These are phyloP conservation scores for Salminus brasiliensis DNA, from an alignment of 2,113 vertebrate genomes.

Conservation along the genomic window DNA sequence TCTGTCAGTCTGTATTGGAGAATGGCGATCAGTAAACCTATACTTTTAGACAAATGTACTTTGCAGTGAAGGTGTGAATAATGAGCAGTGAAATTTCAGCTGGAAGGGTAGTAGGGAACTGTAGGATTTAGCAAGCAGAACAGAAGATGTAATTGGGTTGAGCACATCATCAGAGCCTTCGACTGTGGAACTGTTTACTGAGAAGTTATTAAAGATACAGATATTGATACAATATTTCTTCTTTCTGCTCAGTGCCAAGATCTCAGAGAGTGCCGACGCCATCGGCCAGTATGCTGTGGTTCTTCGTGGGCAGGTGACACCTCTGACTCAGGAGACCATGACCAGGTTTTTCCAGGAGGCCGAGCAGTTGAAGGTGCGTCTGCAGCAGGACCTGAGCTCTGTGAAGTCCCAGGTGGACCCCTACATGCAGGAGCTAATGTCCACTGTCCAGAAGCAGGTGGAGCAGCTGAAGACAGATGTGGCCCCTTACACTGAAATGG, in stretches of 20 bases:
- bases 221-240: no score
- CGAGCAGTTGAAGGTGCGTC: slow-evolving; percentile 56
- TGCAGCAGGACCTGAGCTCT: slow-evolving; percentile 58
- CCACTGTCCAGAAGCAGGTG: slow-evolving; percentile 74
- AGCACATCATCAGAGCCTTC: no score
- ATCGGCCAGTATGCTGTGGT: slow-evolving; percentile 40
- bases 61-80: no score
- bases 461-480: slow-evolving; percentile 74
- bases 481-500: slow-evolving; percentile 55
- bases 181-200: no score
- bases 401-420: slow-evolving; percentile 47
- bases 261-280: slow-evolving; percentile 43
- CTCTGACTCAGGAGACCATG: slow-evolving; percentile 50
- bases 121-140: no score
- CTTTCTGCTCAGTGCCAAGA: slow-evolving; percentile 43
- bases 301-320: slow-evolving; percentile 51
- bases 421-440: slow-evolving; percentile 66
- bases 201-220: no score
- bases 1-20: not conserved
- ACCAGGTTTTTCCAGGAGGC: slow-evolving; percentile 57
- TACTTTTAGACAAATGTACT: not conserved
- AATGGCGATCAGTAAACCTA: not conserved
- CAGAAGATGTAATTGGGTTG: no score
- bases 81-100: no score
- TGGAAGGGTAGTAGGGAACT: no score